Conservation (phyloP, 2,113 vertebrate genomes). For the Meleagris gallopavo region DNA sequence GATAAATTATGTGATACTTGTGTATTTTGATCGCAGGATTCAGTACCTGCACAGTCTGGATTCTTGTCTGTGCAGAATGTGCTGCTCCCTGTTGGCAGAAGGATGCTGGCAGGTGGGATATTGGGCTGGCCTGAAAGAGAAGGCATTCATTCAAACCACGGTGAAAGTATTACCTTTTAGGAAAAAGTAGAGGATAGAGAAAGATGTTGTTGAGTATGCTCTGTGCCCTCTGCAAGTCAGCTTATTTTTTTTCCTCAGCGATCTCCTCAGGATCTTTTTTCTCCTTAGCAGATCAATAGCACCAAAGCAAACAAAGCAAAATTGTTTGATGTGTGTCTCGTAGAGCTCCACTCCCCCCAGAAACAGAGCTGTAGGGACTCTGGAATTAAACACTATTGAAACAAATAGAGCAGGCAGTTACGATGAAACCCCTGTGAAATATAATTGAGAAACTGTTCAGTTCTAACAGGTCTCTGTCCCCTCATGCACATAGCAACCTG, state of each 20-base stretch:
- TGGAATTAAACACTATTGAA: not conserved
- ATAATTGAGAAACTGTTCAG: not conserved
- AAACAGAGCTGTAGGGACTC: not conserved
- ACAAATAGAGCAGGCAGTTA: not conserved
- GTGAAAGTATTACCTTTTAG: not conserved
- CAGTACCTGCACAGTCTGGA: not conserved
- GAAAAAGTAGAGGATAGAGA: not conserved
- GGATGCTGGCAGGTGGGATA: not conserved
- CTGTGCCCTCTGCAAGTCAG: not conserved
- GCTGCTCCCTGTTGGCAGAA: constrained; percentile 2
- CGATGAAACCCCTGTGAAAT: not conserved
- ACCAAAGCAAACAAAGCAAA: not conserved
- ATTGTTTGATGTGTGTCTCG: not conserved
- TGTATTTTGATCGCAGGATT: not conserved
- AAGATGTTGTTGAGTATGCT: not conserved
- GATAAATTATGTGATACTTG: not conserved
- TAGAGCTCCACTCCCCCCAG: not conserved
- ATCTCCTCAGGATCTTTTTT: not conserved
- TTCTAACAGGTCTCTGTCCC: not conserved
- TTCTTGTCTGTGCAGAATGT: not conserved
- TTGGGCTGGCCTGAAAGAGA: not conserved
- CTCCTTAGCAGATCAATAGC: not conserved
- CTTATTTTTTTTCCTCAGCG: not conserved
- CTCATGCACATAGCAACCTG: not conserved
- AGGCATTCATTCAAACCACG: not conserved